These are phyloP conservation scores for Casuarius casuarius DNA, from an alignment of 2,113 vertebrate genomes.

Conservation along the genomic window DNA sequence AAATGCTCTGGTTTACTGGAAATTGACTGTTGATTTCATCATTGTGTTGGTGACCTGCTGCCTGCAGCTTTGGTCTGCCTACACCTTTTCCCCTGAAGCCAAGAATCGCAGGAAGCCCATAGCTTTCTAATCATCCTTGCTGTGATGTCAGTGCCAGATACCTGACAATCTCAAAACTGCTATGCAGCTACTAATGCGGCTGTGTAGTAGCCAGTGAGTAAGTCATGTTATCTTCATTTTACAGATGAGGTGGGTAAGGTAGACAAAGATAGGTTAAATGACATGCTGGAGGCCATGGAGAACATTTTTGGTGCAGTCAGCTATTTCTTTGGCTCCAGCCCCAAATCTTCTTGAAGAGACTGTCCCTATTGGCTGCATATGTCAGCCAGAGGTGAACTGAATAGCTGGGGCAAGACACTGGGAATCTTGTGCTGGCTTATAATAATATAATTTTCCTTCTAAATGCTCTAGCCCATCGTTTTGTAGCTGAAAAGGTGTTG, in stretches of 20 bases:
- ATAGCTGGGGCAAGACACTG: background rate
- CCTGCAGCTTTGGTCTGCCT: background rate
- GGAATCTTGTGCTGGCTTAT: background rate
- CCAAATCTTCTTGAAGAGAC: background rate
- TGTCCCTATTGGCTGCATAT: rapidly evolving
- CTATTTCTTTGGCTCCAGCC: background rate
- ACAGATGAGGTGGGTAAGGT: background rate
- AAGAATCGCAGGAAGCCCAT: background rate
- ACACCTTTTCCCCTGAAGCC: background rate
- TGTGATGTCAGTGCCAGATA: background rate
- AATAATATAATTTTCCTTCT: background rate
- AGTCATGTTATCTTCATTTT: background rate
- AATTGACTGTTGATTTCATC: background rate
- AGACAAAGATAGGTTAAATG: background rate
- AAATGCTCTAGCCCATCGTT: background rate
- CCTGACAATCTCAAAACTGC: background rate
- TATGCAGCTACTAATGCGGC: background rate
- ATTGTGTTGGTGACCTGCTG: background rate
- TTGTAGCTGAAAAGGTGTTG: background rate
- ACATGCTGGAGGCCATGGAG: background rate
- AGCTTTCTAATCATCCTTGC: background rate
- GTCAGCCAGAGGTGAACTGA: background rate
- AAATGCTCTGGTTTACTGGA: background rate
- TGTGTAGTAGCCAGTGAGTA: background rate
- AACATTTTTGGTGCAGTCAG: background rate